Evolutionary conservation across 2,888 invertebrate species (phyloP), one percentile per base, ranked within the genome.

Genomic region (Plebejus anna): DNA sequence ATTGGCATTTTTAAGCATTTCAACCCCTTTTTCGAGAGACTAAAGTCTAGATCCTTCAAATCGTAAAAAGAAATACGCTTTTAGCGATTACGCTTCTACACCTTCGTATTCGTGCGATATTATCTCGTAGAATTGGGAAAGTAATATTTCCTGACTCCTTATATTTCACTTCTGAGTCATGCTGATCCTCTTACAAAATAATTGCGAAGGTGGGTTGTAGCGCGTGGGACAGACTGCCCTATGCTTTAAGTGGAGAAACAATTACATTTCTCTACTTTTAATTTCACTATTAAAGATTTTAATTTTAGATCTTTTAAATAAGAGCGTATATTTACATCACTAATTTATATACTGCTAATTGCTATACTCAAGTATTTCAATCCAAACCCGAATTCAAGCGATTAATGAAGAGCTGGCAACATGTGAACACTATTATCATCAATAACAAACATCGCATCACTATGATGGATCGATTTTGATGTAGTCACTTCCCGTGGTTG

Each of bases 401-500:
- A 55, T 16, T 66, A 66, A 66, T 28, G 28, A 28, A 28, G 32
- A 36, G 66, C 28, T 61, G 9, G 36, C 11, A 32, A 66, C 36
- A 66, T 72, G 11, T 47, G 42, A 72, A 22, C 42, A 38, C 47
- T 47, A 72, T 72, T 42, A 47, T 42, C 47, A 38, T 59, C 59
- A 59, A 75, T 57, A 59, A 38, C 38, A 61, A 55, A 57, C 36
- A 61, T 55, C 42, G 59, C 75, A 42, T 66, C 61, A 42, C n/a
- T 38, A 75, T 47, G 22, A 76, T 70, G 28, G 70, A 76, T 76
- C 76, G 76, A 71, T 70, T 71, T 55, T 70, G 32, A 76, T 70
- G 70, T 57, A 76, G 70, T 89, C 90, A 87, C 88, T 78, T 86
- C 79, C 79, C 81, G 86, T 84, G 88, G 90, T 89, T 85, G 86